Evolutionary conservation across 1,140 invertebrate genomes (phyloP).

Genomic region (Lucilia cuprina): DNA sequence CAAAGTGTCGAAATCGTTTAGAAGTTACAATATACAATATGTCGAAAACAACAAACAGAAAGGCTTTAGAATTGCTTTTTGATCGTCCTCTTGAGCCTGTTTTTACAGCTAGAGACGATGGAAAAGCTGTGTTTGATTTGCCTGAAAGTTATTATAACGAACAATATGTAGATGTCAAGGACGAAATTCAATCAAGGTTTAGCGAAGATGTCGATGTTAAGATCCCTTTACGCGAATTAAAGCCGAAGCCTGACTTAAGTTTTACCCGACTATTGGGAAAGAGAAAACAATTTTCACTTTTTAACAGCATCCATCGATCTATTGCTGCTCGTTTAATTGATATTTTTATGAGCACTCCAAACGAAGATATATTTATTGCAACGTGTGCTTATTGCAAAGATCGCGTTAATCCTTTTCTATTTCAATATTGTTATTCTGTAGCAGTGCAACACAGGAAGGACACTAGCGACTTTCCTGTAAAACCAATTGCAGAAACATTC

Average conservation of each 20-base stretch:
- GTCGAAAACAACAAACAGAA: slow-evolving; percentile 38
- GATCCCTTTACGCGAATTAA: slow-evolving; percentile 65
- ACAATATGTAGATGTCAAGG: slow-evolving; percentile 51
- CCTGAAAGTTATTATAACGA: slow-evolving; percentile 64
- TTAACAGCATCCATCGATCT: slow-evolving; percentile 66
- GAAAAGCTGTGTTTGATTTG: slow-evolving; percentile 68
- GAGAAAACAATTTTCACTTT: slow-evolving; percentile 67
- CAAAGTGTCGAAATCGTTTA: background rate
- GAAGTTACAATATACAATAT: background rate
- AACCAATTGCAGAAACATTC: slow-evolving; percentile 67
- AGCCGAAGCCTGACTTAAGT: slow-evolving; percentile 50
- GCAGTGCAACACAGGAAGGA: slow-evolving; percentile 64
- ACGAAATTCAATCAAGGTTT: slow-evolving; percentile 65
- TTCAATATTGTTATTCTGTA: slow-evolving; percentile 60
- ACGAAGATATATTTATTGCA: slow-evolving; percentile 52
- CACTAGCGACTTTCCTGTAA: slow-evolving; percentile 64
- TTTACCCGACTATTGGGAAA: slow-evolving; percentile 46
- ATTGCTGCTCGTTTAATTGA: slow-evolving; percentile 67
- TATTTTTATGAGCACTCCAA: slow-evolving; percentile 61
- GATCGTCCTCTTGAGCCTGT: slow-evolving; percentile 71
- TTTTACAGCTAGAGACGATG: slow-evolving; percentile 70
- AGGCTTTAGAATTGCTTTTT: slow-evolving; percentile 66
- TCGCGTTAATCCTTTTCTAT: slow-evolving; percentile 64
- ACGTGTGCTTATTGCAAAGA: slow-evolving; percentile 58
- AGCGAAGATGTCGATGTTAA: slow-evolving; percentile 63